Evolutionary conservation across 2,888 invertebrate species (phyloP), one percentile per base, ranked within the genome.

Genomic region (Saturnia pavonia): DNA sequence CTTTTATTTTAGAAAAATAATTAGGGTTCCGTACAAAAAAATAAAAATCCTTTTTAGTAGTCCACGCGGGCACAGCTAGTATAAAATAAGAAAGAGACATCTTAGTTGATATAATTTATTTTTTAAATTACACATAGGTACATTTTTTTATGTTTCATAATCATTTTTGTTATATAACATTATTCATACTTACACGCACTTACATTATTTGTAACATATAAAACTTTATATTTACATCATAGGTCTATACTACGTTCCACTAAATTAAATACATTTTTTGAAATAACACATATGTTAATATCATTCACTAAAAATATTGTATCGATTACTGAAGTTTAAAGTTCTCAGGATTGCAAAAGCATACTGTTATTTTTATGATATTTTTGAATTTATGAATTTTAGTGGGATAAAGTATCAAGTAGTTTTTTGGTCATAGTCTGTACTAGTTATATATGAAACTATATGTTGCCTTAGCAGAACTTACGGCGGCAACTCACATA

Each of bases 61-160:
- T n/a, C n/a, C n/a, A n/a, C n/a, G n/a, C n/a, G n/a, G n/a, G n/a
- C n/a, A n/a, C n/a, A n/a, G n/a, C n/a, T n/a, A 14, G 19, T 51
- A 27, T 2, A 27, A 60, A 60, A 60, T 60, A 27, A 60, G n/a
- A n/a, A 60, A 60, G 8, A 27, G 6, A 27, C 14, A 60, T 27
- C 14, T 60, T 25, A 1, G 19, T 60, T 60, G 6, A 60, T 60
- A 60, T 27, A 51, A 25, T 70, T 70, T 70, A 70, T 67, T 70
- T 60, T 75, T 72, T 22, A 71, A 74, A 77, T 76, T 77, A 74
- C 76, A 78, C 78, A 77, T 74, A 73, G 67, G 77, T 57, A 72
- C 71, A 34, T 78, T 78, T 76, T 70, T 77, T 72, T 70, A 74
- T 74, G 63, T 77, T 65, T 25, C 27, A 40, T 65, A 65, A 40